Base-by-base conservation (phyloP, 2,797 vertebrate genomes). In the Mormyrops attenuatus region DNA sequence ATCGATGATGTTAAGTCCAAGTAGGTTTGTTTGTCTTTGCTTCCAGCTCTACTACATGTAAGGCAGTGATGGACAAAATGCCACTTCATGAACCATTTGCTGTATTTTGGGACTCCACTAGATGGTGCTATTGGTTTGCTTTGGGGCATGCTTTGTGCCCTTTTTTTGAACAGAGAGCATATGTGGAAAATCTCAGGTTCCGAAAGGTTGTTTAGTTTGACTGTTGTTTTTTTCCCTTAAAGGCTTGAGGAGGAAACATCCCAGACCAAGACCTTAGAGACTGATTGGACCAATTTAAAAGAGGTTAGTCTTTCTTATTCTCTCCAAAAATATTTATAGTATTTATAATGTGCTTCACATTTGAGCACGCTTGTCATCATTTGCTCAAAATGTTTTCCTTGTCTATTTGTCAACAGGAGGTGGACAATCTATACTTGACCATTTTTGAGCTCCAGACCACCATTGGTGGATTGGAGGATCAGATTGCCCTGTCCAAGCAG, bases 361-460 rank as follows among this genome's bases (percentile, higher is more conserved):
- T 49, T 49, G 22, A 4, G 47, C 13, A 1, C 49, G 3, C 26
- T 22, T 49, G 7, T 44, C 41, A 89, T 49, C 30, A 15, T 53
- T 87, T 17, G 2, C 53, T 41, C 3, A 55, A 63, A 85, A 86
- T 82, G 38, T 82, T 49, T 41, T 22, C 6, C 30, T 47, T 15
- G 3, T 60, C 7, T 87, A 7, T 89, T 34, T 57, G 50, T 22
- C 88, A 80, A 53, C 90, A 95, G 94, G 94, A 95, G 26, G 93
- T 95, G 34, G 94, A 95, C 82, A 92, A 90, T 41, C 90, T 94
- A 34, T 95, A 95, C 89, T 88, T 95, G 66, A 91, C 91, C 13
- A 93, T 95, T 90, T 94, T 94, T 69, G 93, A 95, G 89, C 88
- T 95, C 73, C 94, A 95, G 90, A 93, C 94, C 34, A 92, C 50